Percentiles rank a stretch among this genome's conserved stretches.
Evolutionary conservation across 2,888 invertebrate species (phyloP).

Genomic region (Ceriagrion tenellum): DNA sequence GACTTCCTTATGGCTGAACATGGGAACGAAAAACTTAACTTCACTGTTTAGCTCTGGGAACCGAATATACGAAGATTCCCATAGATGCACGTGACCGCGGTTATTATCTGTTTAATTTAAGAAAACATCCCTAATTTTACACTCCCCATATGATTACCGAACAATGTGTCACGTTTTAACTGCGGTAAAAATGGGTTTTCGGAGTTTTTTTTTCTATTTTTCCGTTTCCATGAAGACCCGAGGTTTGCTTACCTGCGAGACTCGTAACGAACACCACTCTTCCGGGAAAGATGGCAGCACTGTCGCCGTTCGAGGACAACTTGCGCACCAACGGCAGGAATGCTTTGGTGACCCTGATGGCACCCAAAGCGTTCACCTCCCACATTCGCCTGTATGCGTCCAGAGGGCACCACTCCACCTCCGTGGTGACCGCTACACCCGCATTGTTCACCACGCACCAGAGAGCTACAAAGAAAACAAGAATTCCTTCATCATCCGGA

Average conservation of each 20-base stretch:
- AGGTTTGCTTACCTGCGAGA: constrained; percentile 73
- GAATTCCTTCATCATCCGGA: neutral
- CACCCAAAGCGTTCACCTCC: constrained; percentile 75
- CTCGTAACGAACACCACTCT: constrained; percentile 75
- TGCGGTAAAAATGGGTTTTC: neutral
- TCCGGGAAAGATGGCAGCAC: constrained; percentile 71
- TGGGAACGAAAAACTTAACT: too few relatives aligned
- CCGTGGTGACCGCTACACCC: constrained; percentile 77
- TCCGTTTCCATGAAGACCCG: neutral
- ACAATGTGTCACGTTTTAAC: too few relatives aligned
- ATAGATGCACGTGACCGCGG: too few relatives aligned
- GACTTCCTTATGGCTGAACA: too few relatives aligned
- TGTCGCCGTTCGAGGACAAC: neutral
- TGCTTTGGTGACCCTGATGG: constrained; percentile 75
- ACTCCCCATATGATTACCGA: too few relatives aligned
- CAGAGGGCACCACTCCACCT: constrained; percentile 78
- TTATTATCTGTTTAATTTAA: too few relatives aligned
- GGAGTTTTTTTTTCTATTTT: neutral
- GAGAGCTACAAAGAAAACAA: constrained; percentile 74
- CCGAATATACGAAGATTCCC: too few relatives aligned
- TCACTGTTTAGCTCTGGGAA: too few relatives aligned
- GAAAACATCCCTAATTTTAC: too few relatives aligned
- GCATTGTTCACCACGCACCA: constrained; percentile 81
- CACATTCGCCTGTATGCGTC: constrained; percentile 75
- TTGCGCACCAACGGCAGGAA: constrained; percentile 75